Base-by-base conservation (phyloP, 2,888 invertebrate species). In the Orthosia cruda region DNA sequence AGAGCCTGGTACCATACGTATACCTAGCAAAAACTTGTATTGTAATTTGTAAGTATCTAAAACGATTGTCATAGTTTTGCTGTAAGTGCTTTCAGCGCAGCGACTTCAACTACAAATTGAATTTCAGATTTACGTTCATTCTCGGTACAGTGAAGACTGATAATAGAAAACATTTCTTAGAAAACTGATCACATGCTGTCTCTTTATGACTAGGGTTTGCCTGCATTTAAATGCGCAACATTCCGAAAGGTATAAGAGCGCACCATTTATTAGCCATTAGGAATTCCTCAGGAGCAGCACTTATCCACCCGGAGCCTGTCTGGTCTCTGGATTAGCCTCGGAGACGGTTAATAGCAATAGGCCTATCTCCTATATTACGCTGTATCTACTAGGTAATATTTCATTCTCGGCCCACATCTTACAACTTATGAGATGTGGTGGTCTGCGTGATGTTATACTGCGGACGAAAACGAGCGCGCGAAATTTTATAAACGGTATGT, bases 61-160 rank as follows among this genome's bases (percentile, higher is more conserved):
- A 65, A 64, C 45, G 72, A 75, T 74, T 77, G 81, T 71, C 81
- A 71, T 77, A 77, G 72, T 81, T 64, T 47, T 57, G 15, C 4
- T 45, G 15, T 15, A 47, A 68, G 49, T 59, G 32, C 18, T 61
- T 57, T 71, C 40, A 65, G 49, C 47, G 54, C 26, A 65, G 49
- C 47, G 54, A n/a, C n/a, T n/a, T n/a, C n/a, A 82, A 82, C 71
- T 66, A 69, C 55, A 72, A 82, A 77, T 83, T 66, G 50, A 83
- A 77, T 72, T 72, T 78, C 40, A 72, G 68, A 58, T 77, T 82
- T 62, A 77, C 58, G 54, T 67, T 67, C 49, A 5, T 79, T 74
- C 67, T 52, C 57, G 62, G 73, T 66, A 82, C 57, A n/a, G 47
- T 26, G 50, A 63, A 63, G 49, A 49, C n/a, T 18, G 50, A 20